Evolutionary conservation across 92 coral and sea anemone genomes (phyloP).

Genomic region (Porites cylindrica): DNA sequence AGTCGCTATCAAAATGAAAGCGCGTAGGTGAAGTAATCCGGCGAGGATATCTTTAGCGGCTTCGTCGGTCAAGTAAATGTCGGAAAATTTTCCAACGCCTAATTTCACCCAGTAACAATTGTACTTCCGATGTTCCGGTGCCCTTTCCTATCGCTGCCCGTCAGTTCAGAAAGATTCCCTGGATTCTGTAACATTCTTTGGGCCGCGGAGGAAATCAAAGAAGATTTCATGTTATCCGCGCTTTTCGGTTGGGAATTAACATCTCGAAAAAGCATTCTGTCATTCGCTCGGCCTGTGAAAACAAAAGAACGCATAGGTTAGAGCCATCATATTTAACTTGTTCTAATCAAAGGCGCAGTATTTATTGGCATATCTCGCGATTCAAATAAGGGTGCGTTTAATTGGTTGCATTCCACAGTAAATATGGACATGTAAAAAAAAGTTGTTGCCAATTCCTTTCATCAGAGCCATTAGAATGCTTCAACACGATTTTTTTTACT

Average conservation of each 20-base stretch:
- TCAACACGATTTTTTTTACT: no score
- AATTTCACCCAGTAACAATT: no score
- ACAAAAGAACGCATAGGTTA: neutral
- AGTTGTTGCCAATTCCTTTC: no score
- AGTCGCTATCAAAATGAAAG: no score
- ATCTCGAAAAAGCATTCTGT: conserved; percentile 91
- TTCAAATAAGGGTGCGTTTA: no score
- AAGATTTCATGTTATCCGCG: conserved; percentile 11
- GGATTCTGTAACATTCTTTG: neutral
- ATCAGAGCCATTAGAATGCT: no score
- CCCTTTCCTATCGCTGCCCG: neutral
- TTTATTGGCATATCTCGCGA: neutral
- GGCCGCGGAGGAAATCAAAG: neutral
- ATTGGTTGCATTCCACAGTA: no score
- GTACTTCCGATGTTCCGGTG: neutral
- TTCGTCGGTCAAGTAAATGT: no score
- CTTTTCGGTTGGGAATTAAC: conserved; percentile 82
- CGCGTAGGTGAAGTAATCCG: no score
- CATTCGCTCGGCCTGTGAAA: conserved; percentile 77
- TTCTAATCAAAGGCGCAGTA: neutral
- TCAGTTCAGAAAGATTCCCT: neutral
- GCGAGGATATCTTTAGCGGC: no score
- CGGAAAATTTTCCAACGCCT: neutral
- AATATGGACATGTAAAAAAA: no score
- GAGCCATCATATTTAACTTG: no score